Percentiles rank a stretch among this genome's conserved stretches.
Evolutionary conservation across 2,888 invertebrate species (phyloP).

Genomic region (Phrixothrix hirtus): DNA sequence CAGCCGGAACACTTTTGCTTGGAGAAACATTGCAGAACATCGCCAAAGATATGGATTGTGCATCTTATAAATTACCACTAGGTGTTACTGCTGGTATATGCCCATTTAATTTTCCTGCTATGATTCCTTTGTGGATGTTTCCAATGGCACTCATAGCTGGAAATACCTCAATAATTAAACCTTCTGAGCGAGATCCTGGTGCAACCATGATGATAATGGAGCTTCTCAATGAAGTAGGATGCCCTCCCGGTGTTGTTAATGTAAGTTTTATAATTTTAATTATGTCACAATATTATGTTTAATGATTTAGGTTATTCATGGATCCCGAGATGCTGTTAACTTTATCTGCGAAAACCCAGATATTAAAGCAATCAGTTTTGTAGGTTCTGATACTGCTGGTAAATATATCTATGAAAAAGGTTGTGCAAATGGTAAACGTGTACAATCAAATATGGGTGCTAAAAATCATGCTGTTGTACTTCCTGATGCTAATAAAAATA

Average conservation of each 20-base stretch:
- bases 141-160: conserved; percentile 86
- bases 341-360: conserved; percentile 97
- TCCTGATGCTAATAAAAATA: conserved; percentile 97
- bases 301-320: conserved; percentile 76
- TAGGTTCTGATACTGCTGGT: conserved; percentile 95
- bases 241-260: conserved; percentile 95
- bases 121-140: conserved; percentile 99
- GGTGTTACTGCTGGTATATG: conserved; percentile 95
- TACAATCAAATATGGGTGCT: conserved; percentile 99
- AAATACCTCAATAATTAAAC: conserved; percentile 93
- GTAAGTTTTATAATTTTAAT: conserved; percentile 53
- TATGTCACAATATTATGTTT: not conserved
- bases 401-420: conserved; percentile 94
- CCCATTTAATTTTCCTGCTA: conserved; percentile 99
- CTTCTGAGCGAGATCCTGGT: conserved; percentile 97
- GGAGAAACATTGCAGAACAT: conserved; percentile 89
- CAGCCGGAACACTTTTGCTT: conserved; percentile 87
- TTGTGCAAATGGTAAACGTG: conserved; percentile 83
- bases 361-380: conserved; percentile 96
- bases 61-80: conserved; percentile 87
- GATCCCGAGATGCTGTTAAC: conserved; percentile 91
- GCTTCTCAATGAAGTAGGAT: conserved; percentile 89
- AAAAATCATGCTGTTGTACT: conserved; percentile 98
- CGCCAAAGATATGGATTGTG: conserved; percentile 96
- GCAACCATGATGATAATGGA: conserved; percentile 95